A percentile compares a stretch with the other conserved stretches of the same genome.
Conservation (phyloP, 37 sponge, comb jelly and placozoan genomes). For the Halisarca cf. caerulea region DNA sequence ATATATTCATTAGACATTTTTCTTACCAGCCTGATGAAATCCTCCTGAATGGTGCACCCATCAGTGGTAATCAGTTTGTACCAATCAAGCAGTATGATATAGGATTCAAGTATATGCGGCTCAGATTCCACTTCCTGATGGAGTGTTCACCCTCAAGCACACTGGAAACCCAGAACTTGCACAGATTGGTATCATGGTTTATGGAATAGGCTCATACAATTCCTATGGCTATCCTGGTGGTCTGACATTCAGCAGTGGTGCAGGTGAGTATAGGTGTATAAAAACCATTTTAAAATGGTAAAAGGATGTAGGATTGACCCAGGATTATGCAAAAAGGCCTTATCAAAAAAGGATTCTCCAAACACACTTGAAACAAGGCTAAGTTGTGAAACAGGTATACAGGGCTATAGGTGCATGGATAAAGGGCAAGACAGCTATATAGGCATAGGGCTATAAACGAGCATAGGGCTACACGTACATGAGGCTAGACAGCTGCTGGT, state of each 20-base stretch:
- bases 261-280: too few relatives aligned
- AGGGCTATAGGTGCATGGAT: neutral
- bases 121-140: neutral
- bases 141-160: neutral
- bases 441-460: too few relatives aligned
- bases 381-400: neutral
- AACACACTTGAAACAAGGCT: too few relatives aligned
- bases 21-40: slow-evolving; percentile 8
- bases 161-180: neutral
- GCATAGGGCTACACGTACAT: too few relatives aligned
- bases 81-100: neutral
- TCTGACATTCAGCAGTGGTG: neutral
- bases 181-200: neutral
- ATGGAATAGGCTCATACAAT: neutral
- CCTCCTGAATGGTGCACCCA: neutral
- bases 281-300: too few relatives aligned
- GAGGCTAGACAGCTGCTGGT: too few relatives aligned
- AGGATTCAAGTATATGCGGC: neutral
- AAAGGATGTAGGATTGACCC: too few relatives aligned
- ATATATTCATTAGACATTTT: neutral
- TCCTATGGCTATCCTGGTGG: slow-evolving; percentile 21
- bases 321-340: too few relatives aligned
- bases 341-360: too few relatives aligned
- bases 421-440: too few relatives aligned
- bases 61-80: neutral